Evolutionary conservation across 2,113 vertebrate species (phyloP).

Genomic region (Antennarius striatus): DNA sequence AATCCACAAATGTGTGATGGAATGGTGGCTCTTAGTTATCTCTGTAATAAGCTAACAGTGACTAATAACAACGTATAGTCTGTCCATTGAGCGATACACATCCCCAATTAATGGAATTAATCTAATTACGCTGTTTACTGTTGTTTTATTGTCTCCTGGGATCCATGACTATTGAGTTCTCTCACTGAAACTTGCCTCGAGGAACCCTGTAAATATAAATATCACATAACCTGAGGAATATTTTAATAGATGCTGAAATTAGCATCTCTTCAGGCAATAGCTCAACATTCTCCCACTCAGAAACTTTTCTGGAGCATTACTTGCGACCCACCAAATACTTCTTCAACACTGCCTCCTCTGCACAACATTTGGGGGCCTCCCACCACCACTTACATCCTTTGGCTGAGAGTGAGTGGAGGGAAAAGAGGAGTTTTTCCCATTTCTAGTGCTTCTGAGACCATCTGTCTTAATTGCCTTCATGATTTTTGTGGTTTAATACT

Average conservation of each 20-base stretch:
- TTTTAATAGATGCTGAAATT: constrained; percentile 68
- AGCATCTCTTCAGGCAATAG: constrained; percentile 65
- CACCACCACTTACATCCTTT: constrained; percentile 33
- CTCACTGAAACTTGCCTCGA: constrained; percentile 43
- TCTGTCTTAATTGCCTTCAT: constrained; percentile 26
- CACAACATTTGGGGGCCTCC: constrained; percentile 27
- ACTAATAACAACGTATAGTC: constrained; percentile 39
- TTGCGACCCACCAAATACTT: constrained; percentile 36
- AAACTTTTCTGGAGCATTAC: constrained; percentile 61
- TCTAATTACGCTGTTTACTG: constrained; percentile 63
- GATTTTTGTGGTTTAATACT: constrained; percentile 15
- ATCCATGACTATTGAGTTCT: constrained; percentile 38
- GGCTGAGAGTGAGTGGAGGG: constrained; percentile 38
- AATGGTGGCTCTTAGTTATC: neutral
- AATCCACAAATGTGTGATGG: neutral
- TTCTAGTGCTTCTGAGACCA: constrained; percentile 10
- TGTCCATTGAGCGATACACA: constrained; percentile 46
- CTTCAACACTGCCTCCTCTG: constrained; percentile 39
- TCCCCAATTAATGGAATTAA: constrained; percentile 53
- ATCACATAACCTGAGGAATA: constrained; percentile 65
- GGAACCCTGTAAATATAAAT: constrained; percentile 56
- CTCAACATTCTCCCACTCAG: constrained; percentile 64
- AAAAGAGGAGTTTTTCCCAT: constrained; percentile 36
- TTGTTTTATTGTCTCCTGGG: constrained; percentile 63
- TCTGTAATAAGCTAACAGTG: constrained; percentile 10